These are phyloP conservation scores for Chrysopa pallens DNA, from an alignment of 1,140 invertebrate species.

Conservation along the genomic window DNA sequence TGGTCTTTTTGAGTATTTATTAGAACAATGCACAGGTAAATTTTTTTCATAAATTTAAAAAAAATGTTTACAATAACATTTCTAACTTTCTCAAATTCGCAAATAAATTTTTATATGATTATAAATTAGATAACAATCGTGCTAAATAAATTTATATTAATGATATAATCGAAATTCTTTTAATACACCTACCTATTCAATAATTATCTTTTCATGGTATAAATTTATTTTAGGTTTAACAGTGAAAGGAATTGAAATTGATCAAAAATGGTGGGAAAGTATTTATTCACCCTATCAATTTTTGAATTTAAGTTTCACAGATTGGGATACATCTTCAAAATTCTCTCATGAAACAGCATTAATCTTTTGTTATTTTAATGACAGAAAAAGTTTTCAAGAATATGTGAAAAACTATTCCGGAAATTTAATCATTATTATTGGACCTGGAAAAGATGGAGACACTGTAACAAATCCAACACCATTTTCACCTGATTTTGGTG, in stretches of 20 bases:
- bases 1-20: constrained; percentile 35
- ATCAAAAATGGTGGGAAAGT: constrained; percentile 39
- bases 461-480: constrained; percentile 49
- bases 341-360: constrained; percentile 25
- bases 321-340: constrained; percentile 7
- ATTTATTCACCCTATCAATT: constrained; percentile 34
- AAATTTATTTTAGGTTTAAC: constrained; percentile 19
- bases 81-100: constrained; percentile 4
- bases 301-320: constrained; percentile 22
- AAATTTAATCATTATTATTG: constrained; percentile 44
- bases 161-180: too few species aligned
- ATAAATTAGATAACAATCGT: too few species aligned
- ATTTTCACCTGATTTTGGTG: constrained; percentile 28
- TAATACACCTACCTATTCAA: too few species aligned
- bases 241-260: constrained; percentile 34
- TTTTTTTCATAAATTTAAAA: constrained; percentile 1
- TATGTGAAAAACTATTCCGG: constrained; percentile 44
- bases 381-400: constrained; percentile 38
- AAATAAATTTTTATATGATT: too few species aligned
- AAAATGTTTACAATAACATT: constrained; percentile 1
- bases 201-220: too few species aligned
- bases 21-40: constrained; percentile 26
- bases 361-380: constrained; percentile 62
- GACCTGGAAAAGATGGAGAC: constrained; percentile 37
- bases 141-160: too few species aligned